Conservation (phyloP, 2,113 vertebrate species). For the Fregata magnificens region DNA sequence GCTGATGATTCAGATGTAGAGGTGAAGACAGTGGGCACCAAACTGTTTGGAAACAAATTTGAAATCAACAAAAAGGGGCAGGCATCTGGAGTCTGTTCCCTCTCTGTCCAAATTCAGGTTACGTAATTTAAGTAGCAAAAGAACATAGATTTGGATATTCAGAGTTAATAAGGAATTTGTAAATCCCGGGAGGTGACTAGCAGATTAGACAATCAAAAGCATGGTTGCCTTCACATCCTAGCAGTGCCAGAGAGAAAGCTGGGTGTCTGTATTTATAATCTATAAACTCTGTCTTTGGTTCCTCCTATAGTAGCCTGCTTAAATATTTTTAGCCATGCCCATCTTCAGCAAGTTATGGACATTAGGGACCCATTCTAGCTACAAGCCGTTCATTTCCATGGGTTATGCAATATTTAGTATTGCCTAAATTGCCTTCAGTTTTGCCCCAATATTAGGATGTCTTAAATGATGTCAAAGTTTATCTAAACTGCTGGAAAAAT, state of each 20-base stretch:
- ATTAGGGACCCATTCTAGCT: constrained; percentile 49
- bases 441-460: background rate
- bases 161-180: background rate
- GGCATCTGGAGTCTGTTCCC: background rate
- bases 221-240: background rate
- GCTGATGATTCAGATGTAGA: background rate
- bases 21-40: constrained; percentile 23
- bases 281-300: constrained; percentile 19
- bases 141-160: background rate
- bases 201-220: constrained; percentile 18
- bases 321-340: background rate
- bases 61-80: constrained; percentile 21
- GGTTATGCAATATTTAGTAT: constrained; percentile 39
- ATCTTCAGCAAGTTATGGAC: background rate
- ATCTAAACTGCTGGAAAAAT: background rate
- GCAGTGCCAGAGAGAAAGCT: constrained; percentile 20
- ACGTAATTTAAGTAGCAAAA: constrained; percentile 25
- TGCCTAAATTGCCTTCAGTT: constrained; percentile 41
- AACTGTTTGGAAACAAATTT: constrained; percentile 44
- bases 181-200: constrained; percentile 5
- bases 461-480: background rate
- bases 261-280: background rate
- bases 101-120: background rate
- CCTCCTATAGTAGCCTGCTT: background rate
- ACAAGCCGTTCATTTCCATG: constrained; percentile 47